Percentiles rank a stretch among this genome's conserved stretches.
phyloP scores from a whole-genome alignment of 2,888 invertebrate genomes.

The Machimus rusticus region DNA sequence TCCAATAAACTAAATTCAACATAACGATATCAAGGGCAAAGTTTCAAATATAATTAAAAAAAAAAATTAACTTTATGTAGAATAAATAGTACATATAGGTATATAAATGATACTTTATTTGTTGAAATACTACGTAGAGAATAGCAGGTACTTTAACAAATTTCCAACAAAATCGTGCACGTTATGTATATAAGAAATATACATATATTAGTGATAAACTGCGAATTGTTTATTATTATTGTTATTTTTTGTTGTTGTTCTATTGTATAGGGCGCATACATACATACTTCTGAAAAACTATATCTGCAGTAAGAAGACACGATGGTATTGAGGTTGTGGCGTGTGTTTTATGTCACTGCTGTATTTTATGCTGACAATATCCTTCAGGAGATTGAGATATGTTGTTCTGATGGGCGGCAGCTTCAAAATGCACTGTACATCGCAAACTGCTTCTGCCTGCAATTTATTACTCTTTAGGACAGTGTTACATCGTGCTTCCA shows the following conservation, averaged over 20 bases:
- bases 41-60: no score
- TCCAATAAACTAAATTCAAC: no score
- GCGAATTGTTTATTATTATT: no score
- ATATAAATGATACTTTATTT: no score
- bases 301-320: background rate
- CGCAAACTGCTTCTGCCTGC: conserved; percentile 18
- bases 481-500: background rate
- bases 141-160: no score
- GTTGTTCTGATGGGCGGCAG: conserved; percentile 28
- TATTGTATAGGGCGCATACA: background rate
- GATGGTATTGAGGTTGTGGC: conserved; percentile 17
- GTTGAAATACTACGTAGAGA: no score
- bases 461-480: conserved; percentile 34
- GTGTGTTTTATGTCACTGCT: conserved; percentile 37
- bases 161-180: no score
- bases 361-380: conserved; percentile 41
- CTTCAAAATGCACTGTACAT: conserved; percentile 36
- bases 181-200: no score
- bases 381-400: conserved; percentile 29
- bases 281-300: background rate
- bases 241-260: background rate
- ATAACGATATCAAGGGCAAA: no score
- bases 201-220: no score
- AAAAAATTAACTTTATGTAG: no score
- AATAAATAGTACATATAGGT: no score